A percentile compares a stretch with the other conserved stretches of the same genome.
These are phyloP conservation scores for Plagodis pulveraria DNA, from an alignment of 2,888 invertebrate genomes.

Conservation along the genomic window DNA sequence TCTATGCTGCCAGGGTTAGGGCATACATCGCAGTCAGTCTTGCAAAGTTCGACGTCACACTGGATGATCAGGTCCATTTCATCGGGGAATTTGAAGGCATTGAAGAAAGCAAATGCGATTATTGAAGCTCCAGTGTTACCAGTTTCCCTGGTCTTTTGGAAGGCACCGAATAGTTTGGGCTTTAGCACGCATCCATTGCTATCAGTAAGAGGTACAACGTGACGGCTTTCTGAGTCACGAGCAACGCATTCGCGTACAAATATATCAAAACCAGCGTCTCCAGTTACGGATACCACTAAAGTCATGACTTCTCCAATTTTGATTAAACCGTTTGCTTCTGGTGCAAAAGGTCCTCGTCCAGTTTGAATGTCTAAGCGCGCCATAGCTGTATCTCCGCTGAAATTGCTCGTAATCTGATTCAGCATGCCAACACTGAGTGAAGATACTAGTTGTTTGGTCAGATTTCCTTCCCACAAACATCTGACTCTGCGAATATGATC, in stretches of 20 bases:
- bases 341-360: slow-evolving; percentile 91
- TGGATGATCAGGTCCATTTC: slow-evolving; percentile 93
- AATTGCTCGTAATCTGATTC: slow-evolving; percentile 92
- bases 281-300: slow-evolving; percentile 91
- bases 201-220: slow-evolving; percentile 89
- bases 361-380: slow-evolving; percentile 91
- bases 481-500: slow-evolving; percentile 91
- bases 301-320: slow-evolving; percentile 94
- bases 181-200: slow-evolving; percentile 91
- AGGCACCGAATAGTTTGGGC: slow-evolving; percentile 91
- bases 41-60: slow-evolving; percentile 93
- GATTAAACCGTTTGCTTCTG: slow-evolving; percentile 90
- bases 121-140: slow-evolving; percentile 90
- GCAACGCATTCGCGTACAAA: slow-evolving; percentile 91
- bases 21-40: slow-evolving; percentile 91
- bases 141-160: slow-evolving; percentile 91
- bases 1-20: slow-evolving; percentile 87
- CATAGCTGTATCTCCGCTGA: slow-evolving; percentile 93
- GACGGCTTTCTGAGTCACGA: slow-evolving; percentile 87
- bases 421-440: slow-evolving; percentile 92
- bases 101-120: slow-evolving; percentile 91
- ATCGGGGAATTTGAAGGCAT: slow-evolving; percentile 93
- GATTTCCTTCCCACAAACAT: slow-evolving; percentile 92
- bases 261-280: slow-evolving; percentile 92
- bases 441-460: slow-evolving; percentile 90